phyloP scores from a whole-genome alignment of 2,888 invertebrate species.

The Eupeodes luniger region DNA sequence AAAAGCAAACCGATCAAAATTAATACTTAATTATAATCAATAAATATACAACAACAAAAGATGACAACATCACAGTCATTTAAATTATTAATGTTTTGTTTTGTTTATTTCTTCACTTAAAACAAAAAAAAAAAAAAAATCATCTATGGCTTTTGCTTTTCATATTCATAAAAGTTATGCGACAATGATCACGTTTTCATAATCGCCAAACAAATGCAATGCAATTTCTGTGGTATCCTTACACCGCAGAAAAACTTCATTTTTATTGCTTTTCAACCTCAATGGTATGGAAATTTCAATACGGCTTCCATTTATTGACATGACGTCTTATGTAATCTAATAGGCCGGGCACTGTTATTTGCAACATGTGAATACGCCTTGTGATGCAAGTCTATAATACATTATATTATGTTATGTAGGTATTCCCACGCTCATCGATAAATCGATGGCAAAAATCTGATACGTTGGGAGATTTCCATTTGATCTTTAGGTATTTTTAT shows the following conservation, averaged over 20 bases:
- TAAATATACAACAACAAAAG: constrained; percentile 12
- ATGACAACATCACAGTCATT: constrained; percentile 9
- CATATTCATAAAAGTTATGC: neutral
- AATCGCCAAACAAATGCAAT: constrained; percentile 31
- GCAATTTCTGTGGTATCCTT: constrained; percentile 40
- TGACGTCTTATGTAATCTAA: constrained; percentile 60
- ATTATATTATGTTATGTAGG: neutral
- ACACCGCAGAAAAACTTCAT: constrained; percentile 27
- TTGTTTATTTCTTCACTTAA: constrained; percentile 2
- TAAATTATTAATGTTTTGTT: neutral
- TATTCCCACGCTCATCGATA: constrained; percentile 47
- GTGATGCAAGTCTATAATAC: constrained; percentile 22
- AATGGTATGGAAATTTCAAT: constrained; percentile 36
- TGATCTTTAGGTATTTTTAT: constrained; percentile 24
- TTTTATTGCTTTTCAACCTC: neutral
- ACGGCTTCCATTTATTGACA: constrained; percentile 52
- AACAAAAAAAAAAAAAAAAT: neutral
- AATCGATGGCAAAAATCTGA: constrained; percentile 35
- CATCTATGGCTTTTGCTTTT: constrained; percentile 27
- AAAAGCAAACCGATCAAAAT: too few species aligned
- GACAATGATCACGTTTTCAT: constrained; percentile 22
- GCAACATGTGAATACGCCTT: constrained; percentile 41
- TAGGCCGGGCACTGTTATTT: constrained; percentile 33
- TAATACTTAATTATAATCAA: neutral
- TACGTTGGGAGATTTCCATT: constrained; percentile 44